These are phyloP conservation scores for Chalcis sispes DNA, from an alignment of 2,888 invertebrate genomes.

Conservation along the genomic window DNA sequence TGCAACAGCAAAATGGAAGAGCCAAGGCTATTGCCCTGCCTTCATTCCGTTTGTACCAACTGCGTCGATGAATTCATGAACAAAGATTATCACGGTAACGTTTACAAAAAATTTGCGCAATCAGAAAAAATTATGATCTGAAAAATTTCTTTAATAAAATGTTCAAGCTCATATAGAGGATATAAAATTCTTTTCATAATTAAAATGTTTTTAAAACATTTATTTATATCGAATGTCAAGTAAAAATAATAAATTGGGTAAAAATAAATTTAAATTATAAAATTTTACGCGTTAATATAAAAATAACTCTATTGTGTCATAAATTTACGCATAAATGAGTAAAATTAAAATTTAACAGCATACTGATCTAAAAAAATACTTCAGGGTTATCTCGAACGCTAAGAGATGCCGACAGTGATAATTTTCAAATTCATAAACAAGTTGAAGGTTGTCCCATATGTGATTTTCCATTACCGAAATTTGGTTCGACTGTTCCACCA, in stretches of 20 bases:
- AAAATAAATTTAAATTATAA: too few species aligned
- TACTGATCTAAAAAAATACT: not conserved
- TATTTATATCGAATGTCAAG: too few species aligned
- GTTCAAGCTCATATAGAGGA: too few species aligned
- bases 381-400: slow-evolving; percentile 26
- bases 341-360: not conserved
- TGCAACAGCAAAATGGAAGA: slow-evolving; percentile 70
- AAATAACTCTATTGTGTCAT: too few species aligned
- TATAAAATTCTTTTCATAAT: too few species aligned
- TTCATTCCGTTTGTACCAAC: slow-evolving; percentile 70
- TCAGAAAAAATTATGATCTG: too few species aligned
- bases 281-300: too few species aligned
- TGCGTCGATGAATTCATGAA: slow-evolving; percentile 68
- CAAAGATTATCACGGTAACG: slow-evolving; percentile 50
- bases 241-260: too few species aligned
- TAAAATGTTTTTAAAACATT: too few species aligned
- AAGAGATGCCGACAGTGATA: slow-evolving; percentile 16
- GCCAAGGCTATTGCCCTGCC: slow-evolving; percentile 70
- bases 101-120: not conserved
- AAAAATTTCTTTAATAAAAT: too few species aligned
- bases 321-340: too few species aligned
- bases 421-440: slow-evolving; percentile 30
- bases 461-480: slow-evolving; percentile 67
- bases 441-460: slow-evolving; percentile 69
- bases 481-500: slow-evolving; percentile 65